Conservation (phyloP, 35 echinoderm and acorn worm species). For the Heliocidaris erythrogramma region DNA sequence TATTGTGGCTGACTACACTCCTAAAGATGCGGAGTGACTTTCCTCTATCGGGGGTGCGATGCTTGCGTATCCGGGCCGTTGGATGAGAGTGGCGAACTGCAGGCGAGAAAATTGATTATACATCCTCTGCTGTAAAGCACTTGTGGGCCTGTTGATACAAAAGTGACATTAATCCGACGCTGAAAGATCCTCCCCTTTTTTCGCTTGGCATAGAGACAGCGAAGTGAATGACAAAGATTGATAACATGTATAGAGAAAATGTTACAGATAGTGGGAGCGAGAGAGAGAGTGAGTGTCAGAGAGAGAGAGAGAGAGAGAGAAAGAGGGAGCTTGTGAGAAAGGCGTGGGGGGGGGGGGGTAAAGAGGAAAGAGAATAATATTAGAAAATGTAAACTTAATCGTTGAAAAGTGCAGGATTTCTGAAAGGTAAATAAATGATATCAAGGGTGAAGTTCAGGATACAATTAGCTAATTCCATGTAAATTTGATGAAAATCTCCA, state of each 20-base stretch:
- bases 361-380: too few species aligned
- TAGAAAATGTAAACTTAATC: too few species aligned
- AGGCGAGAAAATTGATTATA: conserved; percentile 41
- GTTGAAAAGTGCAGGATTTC: too few species aligned
- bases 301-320: neutral
- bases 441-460: too few species aligned
- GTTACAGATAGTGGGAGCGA: neutral
- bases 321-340: neutral
- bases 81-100: neutral
- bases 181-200: neutral
- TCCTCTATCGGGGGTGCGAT: neutral
- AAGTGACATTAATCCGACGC: conserved; percentile 37
- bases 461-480: too few species aligned
- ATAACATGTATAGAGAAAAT: neutral
- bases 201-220: neutral
- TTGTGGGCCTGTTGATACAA: conserved; percentile 7
- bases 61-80: neutral
- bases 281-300: neutral
- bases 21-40: neutral
- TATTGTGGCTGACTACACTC: too few species aligned
- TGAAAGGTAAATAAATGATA: too few species aligned
- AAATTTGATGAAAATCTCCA: too few species aligned
- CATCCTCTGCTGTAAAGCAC: conserved; percentile 29
- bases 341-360: neutral
- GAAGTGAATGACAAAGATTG: neutral